Evolutionary conservation across 2,797 vertebrate genomes (phyloP).

Genomic region (Miichthys miiuy): DNA sequence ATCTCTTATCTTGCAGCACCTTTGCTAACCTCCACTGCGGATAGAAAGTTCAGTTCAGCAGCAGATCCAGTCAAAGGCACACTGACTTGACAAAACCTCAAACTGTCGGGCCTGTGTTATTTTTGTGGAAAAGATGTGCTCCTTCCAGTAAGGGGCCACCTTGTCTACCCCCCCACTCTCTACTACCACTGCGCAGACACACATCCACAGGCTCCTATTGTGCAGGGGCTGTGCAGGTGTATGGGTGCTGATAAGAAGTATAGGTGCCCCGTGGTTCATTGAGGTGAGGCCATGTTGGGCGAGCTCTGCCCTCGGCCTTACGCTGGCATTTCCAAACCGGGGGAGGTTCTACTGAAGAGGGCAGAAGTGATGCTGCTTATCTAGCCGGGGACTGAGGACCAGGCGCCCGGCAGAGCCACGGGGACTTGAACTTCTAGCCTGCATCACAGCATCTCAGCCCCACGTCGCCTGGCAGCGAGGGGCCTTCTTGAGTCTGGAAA

Average conservation of each 20-base stretch:
- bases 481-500: slow-evolving; percentile 45
- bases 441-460: slow-evolving; percentile 33
- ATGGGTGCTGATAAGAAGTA: slow-evolving; percentile 80
- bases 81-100: slow-evolving; percentile 45
- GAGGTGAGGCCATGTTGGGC: slow-evolving; percentile 65
- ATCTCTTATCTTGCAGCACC: slow-evolving; percentile 64
- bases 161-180: neutral
- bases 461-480: slow-evolving; percentile 46
- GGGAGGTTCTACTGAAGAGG: slow-evolving; percentile 44
- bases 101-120: slow-evolving; percentile 29
- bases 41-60: slow-evolving; percentile 59
- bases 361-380: slow-evolving; percentile 73
- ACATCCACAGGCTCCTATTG: slow-evolving; percentile 69
- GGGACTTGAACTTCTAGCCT: slow-evolving; percentile 62
- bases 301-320: slow-evolving; percentile 69
- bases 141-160: slow-evolving; percentile 6
- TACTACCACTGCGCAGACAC: slow-evolving; percentile 39
- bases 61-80: slow-evolving; percentile 35
- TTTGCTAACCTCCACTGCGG: slow-evolving; percentile 40
- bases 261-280: slow-evolving; percentile 72
- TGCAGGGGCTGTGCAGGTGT: slow-evolving; percentile 81
- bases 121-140: neutral
- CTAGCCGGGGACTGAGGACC: slow-evolving; percentile 60
- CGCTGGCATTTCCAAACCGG: slow-evolving; percentile 80
- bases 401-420: slow-evolving; percentile 58